Evolutionary conservation across 2,113 vertebrate species (phyloP).

Genomic region (Sterrhoptilus dennistouni): DNA sequence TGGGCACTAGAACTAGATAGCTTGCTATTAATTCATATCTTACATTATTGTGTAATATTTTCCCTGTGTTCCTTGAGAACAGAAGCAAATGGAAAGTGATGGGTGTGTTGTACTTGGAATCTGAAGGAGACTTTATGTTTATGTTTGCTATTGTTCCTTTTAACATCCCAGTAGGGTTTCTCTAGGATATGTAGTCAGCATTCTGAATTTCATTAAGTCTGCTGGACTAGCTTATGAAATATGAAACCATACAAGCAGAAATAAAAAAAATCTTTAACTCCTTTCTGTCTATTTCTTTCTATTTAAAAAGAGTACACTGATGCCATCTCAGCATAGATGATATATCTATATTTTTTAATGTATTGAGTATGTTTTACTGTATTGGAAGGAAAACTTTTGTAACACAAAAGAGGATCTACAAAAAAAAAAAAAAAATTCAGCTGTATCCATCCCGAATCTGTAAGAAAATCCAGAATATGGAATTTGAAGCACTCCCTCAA

Average conservation of each 20-base stretch:
- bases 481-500: background rate
- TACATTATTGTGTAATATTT: background rate
- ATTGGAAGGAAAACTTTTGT: background rate
- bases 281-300: background rate
- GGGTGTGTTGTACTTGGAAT: background rate
- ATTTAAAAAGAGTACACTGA: background rate
- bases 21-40: background rate
- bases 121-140: background rate
- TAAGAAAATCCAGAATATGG: background rate
- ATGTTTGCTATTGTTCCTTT: slow-evolving; percentile 26
- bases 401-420: background rate
- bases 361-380: background rate
- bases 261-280: background rate
- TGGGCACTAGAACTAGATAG: background rate
- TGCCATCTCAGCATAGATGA: background rate
- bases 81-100: background rate
- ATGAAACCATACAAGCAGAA: background rate
- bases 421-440: background rate
- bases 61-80: background rate
- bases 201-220: slow-evolving; percentile 21
- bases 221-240: background rate
- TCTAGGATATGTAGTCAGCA: background rate
- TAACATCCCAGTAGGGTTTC: background rate
- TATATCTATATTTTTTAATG: background rate
- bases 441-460: background rate